phyloP scores from a whole-genome alignment of 2,797 vertebrate genomes.

The Ibycter americanus region DNA sequence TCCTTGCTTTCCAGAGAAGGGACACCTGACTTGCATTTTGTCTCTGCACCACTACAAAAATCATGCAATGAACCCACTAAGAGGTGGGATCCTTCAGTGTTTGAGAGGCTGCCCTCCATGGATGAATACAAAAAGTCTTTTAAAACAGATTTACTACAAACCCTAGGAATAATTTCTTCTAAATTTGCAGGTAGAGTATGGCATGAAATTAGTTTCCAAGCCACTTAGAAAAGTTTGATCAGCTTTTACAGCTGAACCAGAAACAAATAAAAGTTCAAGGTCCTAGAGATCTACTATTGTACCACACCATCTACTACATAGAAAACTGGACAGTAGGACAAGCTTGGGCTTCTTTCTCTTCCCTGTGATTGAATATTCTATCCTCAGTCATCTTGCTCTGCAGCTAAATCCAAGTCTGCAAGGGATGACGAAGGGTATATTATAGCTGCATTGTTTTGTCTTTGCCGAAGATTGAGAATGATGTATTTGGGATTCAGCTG shows the following conservation, averaged over 20 bases:
- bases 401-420: slow-evolving; percentile 26
- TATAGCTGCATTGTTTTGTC: slow-evolving; percentile 43
- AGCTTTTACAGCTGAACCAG: neutral
- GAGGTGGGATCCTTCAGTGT: neutral
- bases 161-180: neutral
- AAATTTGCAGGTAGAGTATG: neutral
- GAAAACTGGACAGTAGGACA: neutral
- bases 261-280: neutral
- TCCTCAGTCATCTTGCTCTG: neutral
- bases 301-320: neutral
- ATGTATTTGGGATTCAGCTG: slow-evolving; percentile 64
- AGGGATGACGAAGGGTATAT: neutral
- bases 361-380: neutral
- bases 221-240: neutral
- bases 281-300: neutral
- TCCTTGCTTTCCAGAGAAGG: neutral
- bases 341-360: neutral
- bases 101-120: neutral
- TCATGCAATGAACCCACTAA: neutral
- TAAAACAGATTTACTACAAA: neutral
- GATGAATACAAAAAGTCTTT: neutral
- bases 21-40: neutral
- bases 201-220: neutral
- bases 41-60: neutral
- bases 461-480: slow-evolving; percentile 45